phyloP scores from a whole-genome alignment of 2,888 invertebrate genomes.

The Melieria picta region DNA sequence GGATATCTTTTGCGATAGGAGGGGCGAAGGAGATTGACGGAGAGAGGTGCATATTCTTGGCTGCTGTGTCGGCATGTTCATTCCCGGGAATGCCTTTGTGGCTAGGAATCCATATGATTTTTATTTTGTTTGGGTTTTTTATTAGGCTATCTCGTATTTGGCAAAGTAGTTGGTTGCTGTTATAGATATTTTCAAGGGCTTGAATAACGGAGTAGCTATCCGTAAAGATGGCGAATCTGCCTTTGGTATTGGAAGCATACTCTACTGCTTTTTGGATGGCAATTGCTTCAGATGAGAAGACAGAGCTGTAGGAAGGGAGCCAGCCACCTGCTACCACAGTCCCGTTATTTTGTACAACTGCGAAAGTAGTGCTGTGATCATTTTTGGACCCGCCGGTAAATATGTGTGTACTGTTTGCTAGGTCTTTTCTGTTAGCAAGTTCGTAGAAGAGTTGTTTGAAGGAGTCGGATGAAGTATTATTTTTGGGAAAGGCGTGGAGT shows the following conservation, averaged over 20 bases:
- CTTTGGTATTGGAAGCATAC: background rate
- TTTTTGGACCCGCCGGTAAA: constrained; percentile 32
- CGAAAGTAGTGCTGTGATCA: constrained; percentile 27
- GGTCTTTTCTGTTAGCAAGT: background rate
- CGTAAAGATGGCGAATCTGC: constrained; percentile 35
- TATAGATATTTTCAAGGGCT: constrained; percentile 26
- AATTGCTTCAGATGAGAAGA: constrained; percentile 33
- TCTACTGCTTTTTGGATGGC: constrained; percentile 26
- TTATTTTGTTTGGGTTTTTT: constrained; percentile 16
- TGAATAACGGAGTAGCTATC: constrained; percentile 33
- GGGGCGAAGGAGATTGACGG: too few relatives aligned
- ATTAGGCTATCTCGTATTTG: constrained; percentile 19
- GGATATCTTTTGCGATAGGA: too few relatives aligned
- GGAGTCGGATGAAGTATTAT: background rate
- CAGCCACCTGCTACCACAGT: constrained; percentile 13
- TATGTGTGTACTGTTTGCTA: constrained; percentile 8
- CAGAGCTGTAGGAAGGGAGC: constrained; percentile 26
- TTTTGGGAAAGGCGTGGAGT: background rate
- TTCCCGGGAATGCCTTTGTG: constrained; percentile 28
- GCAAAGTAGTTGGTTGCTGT: constrained; percentile 20
- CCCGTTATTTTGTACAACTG: constrained; percentile 29
- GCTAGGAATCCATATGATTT: constrained; percentile 24
- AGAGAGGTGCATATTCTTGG: background rate
- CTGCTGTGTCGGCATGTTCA: constrained; percentile 13
- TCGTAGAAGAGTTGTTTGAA: background rate